Conservation (phyloP, 2,113 vertebrate genomes). For the Pseudorhombus dupliciocellatus region DNA sequence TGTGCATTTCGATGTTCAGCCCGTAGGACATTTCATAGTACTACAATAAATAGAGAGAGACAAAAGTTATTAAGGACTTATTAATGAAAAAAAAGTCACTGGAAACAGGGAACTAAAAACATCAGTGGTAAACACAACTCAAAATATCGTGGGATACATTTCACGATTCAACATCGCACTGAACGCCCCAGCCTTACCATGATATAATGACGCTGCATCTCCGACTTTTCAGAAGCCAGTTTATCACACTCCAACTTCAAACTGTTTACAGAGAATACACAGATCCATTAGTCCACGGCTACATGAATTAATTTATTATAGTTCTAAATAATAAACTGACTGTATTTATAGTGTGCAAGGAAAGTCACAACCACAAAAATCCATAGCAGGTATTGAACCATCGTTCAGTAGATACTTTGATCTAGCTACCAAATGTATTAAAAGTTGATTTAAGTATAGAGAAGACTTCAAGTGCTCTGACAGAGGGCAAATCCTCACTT, state of each 20-base stretch:
- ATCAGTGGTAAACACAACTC: background rate
- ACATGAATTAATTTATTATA: too few relatives aligned
- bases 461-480: too few relatives aligned
- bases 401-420: too few relatives aligned
- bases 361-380: too few relatives aligned
- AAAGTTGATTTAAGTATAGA: too few relatives aligned
- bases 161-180: background rate
- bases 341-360: too few relatives aligned
- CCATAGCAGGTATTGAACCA: too few relatives aligned
- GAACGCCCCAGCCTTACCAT: constrained; percentile 85
- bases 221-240: constrained; percentile 96
- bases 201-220: constrained; percentile 99
- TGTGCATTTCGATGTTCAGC: constrained; percentile 99
- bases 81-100: background rate
- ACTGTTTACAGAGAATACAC: constrained; percentile 73
- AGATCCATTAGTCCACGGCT: background rate
- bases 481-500: too few relatives aligned
- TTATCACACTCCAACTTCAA: constrained; percentile 98
- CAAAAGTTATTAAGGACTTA: background rate
- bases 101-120: background rate
- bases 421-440: too few relatives aligned
- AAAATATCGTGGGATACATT: background rate
- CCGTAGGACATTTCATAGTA: constrained; percentile 99
- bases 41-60: constrained; percentile 64
- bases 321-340: too few relatives aligned